Conservation (phyloP, 2,113 vertebrate genomes). For the Polypterus senegalus region DNA sequence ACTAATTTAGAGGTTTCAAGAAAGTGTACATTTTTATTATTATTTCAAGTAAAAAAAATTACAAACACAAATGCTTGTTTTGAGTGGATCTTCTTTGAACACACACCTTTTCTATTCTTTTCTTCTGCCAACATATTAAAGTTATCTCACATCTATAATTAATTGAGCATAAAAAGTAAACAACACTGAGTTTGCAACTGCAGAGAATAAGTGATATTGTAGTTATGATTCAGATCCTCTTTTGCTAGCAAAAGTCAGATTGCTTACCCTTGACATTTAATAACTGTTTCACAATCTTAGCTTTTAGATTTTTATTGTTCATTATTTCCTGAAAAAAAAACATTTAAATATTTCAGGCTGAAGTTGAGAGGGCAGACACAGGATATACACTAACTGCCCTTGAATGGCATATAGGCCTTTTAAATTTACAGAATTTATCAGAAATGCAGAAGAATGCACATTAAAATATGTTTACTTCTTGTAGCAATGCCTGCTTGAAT, state of each 20-base stretch:
- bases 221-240: not conserved
- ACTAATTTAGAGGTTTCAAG: no score
- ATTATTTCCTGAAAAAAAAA: constrained; percentile 8
- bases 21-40: no score
- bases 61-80: no score
- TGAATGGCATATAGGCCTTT: not conserved
- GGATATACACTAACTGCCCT: not conserved
- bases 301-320: constrained; percentile 10
- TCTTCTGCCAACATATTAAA: not conserved
- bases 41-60: no score
- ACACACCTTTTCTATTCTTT: no score
- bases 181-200: not conserved
- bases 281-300: constrained; percentile 12
- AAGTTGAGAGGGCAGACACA: not conserved
- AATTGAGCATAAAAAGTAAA: not conserved
- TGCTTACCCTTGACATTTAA: constrained; percentile 10
- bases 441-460: not conserved
- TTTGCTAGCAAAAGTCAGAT: not conserved
- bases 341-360: not conserved
- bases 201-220: not conserved
- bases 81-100: no score
- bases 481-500: no score
- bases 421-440: not conserved
- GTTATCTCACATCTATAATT: not conserved
- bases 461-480: not conserved